Base-by-base conservation (phyloP, 2,113 vertebrate species). In the Erinaceus europaeus region DNA sequence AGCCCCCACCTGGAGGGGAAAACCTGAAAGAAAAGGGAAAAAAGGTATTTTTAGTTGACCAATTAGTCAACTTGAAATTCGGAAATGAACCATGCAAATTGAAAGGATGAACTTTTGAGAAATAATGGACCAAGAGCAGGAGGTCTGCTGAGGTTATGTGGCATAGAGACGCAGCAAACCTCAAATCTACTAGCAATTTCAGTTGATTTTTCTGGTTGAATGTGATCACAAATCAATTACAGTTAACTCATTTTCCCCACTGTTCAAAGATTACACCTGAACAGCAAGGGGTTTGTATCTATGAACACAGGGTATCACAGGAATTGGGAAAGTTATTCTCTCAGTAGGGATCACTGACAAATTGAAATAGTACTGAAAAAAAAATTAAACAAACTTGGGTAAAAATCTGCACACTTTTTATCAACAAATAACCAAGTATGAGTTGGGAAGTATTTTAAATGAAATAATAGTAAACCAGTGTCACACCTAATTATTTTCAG, bases 261-360 rank as follows among this genome's bases (percentile, higher is more conserved):
- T 89, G 48, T 94, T 97, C 95, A 80, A 61, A 91, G 79, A 93
- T 79, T 95, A 92, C 78, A 89, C 90, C 68, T 89, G 61, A 86
- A 80, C 95, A 96, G 91, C 94, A 92, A 93, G 95, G 67, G 91
- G 89, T 17, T 71, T 95, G 73, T 95, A 96, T 94, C 77, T 94
- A 90, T 89, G 65, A 89, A 90, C 53, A 92, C 84, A 95, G 64
- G 61, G 40, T 96, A 94, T 91, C 83, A 93, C 2, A 52, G 92
- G 89, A 96, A 92, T 69, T 94, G 85, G 77, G 84, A 84, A 88
- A 92, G 65, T 92, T 94, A 82, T 77, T 96, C 62, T 92, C 84
- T 88, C 69, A 2, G 79, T 74, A 83, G 93, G 90, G 44, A 95
- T 86, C 90, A 82, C n/a, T 90, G 89, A 55, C 84, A 96, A 94